phyloP scores from a whole-genome alignment of 2,113 vertebrate genomes.

The Saiga tatarica region DNA sequence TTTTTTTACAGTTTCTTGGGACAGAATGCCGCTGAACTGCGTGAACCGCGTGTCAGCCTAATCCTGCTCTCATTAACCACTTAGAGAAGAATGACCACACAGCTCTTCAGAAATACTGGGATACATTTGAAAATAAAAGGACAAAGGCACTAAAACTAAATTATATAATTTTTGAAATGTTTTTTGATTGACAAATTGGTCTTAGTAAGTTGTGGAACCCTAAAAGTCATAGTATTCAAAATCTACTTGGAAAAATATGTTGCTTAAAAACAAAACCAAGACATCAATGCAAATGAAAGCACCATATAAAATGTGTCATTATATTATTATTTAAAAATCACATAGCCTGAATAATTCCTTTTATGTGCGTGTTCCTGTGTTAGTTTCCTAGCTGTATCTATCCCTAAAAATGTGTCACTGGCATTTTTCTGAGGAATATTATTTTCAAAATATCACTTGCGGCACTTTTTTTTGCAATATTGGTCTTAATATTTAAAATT shows the following conservation, averaged over 20 bases:
- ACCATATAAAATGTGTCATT: too few relatives aligned
- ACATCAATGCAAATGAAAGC: too few relatives aligned
- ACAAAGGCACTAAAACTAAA: neutral
- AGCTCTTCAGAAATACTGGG: neutral
- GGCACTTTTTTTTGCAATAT: neutral
- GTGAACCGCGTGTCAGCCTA: neutral
- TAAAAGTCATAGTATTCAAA: neutral
- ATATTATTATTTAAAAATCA: neutral
- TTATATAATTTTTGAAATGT: neutral
- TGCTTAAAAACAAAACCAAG: neutral
- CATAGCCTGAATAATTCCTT: neutral
- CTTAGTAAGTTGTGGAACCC: neutral
- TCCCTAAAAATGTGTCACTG: neutral
- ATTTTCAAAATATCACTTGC: neutral
- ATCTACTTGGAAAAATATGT: neutral
- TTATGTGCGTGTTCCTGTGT: neutral
- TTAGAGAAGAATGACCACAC: neutral
- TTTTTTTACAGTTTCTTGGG: neutral
- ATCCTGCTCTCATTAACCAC: neutral
- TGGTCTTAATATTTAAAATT: neutral
- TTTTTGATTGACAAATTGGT: neutral
- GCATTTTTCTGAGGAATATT: neutral
- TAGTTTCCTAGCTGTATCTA: neutral
- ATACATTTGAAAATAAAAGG: neutral
- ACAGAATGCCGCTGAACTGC: neutral